phyloP scores from a whole-genome alignment of 2,797 vertebrate genomes.

The Glyptemys insculpta region DNA sequence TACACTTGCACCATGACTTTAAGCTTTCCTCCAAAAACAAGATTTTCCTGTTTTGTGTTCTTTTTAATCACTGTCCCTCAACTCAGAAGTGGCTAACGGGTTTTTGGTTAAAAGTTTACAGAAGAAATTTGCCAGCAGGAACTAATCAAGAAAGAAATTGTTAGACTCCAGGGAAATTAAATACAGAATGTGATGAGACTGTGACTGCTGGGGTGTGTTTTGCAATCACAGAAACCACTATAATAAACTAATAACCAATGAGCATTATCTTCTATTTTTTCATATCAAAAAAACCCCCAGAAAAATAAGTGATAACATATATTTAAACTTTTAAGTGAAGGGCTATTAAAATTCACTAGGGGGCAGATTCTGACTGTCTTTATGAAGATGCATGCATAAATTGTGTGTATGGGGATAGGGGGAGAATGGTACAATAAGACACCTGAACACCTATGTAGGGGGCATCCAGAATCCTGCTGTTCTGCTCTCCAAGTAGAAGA shows the following conservation, averaged over 20 bases:
- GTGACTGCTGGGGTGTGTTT: not conserved
- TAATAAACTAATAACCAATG: not conserved
- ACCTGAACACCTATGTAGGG: not conserved
- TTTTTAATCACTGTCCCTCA: not conserved
- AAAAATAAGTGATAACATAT: not conserved
- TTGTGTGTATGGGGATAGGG: not conserved
- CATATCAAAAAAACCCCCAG: not conserved
- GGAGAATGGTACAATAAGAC: not conserved
- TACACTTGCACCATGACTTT: not conserved
- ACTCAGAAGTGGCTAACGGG: not conserved
- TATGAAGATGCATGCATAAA: not conserved
- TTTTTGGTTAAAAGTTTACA: not conserved
- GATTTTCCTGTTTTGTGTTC: not conserved
- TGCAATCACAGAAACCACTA: not conserved
- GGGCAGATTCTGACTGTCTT: not conserved
- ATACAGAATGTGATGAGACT: not conserved
- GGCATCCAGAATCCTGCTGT: not conserved
- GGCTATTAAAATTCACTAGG: not conserved
- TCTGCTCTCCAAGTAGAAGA: not conserved
- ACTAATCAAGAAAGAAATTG: not conserved
- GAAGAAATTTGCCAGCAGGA: not conserved
- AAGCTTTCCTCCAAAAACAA: not conserved
- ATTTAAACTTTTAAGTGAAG: no score
- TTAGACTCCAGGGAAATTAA: not conserved
- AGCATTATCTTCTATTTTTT: not conserved